These are phyloP conservation scores for Gallinago media DNA, from an alignment of 2,113 vertebrate species.

Conservation along the genomic window DNA sequence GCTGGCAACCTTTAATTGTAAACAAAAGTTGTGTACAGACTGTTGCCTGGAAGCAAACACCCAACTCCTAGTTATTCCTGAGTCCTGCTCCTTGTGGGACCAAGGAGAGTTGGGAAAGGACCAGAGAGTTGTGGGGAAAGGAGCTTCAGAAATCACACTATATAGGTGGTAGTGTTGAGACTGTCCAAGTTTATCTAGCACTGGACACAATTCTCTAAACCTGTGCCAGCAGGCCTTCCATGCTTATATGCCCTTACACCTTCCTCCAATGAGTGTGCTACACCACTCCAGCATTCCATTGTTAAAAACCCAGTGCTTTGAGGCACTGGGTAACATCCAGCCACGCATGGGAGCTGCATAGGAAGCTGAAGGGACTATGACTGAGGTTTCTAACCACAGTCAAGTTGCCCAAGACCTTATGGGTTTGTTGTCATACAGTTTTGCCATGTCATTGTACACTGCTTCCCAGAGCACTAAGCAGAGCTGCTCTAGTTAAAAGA, in stretches of 20 bases:
- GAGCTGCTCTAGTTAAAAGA: background rate
- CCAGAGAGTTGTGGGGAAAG: background rate
- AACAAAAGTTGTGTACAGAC: background rate
- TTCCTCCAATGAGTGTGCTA: background rate
- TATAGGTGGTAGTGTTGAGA: background rate
- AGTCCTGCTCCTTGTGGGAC: background rate
- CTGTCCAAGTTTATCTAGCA: background rate
- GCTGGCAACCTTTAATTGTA: background rate
- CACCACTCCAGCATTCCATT: background rate
- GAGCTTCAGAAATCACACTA: background rate
- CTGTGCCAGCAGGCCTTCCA: background rate
- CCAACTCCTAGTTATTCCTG: background rate
- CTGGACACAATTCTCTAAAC: background rate
- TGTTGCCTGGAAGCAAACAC: background rate
- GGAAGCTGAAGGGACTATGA: background rate
- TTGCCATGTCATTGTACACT: background rate
- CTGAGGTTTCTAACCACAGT: background rate
- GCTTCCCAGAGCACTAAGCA: background rate
- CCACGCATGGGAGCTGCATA: background rate
- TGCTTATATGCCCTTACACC: background rate
- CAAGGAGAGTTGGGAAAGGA: background rate
- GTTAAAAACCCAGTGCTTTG: background rate
- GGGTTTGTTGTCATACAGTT: background rate
- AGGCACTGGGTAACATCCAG: background rate
- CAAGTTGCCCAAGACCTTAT: background rate